phyloP scores from a whole-genome alignment of 2,797 vertebrate species.

The Emys orbicularis region DNA sequence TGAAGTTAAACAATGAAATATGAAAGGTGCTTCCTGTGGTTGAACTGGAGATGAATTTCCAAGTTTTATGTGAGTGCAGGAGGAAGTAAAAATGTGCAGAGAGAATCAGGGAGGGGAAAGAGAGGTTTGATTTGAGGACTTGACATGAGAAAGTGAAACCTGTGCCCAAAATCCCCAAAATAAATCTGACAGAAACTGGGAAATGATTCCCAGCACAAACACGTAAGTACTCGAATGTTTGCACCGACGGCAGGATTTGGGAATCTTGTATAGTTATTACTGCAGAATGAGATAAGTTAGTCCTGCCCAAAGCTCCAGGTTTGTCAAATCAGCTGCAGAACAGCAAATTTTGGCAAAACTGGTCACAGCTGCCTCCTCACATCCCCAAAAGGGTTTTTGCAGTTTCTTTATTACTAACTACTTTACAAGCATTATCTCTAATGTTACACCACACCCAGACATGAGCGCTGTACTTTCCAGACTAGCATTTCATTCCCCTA shows the following conservation, averaged over 20 bases:
- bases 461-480: not conserved
- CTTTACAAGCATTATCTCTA: not conserved
- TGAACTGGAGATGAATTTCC: not conserved
- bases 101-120: not conserved
- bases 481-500: not conserved
- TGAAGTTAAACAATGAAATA: conserved; percentile 37
- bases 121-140: not conserved
- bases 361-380: not conserved
- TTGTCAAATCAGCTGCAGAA: not conserved
- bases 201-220: not conserved
- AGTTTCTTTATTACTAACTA: not conserved
- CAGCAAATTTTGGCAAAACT: not conserved
- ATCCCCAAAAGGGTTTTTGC: not conserved
- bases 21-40: not conserved
- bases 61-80: not conserved
- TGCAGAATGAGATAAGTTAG: not conserved
- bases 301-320: not conserved
- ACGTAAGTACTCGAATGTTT: not conserved
- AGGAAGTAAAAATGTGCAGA: not conserved
- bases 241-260: not conserved
- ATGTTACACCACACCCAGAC: not conserved
- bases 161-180: not conserved
- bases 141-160: not conserved
- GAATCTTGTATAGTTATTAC: not conserved
- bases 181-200: not conserved